Base-by-base conservation (phyloP, 2,113 vertebrate species). In the Trichechus manatus region DNA sequence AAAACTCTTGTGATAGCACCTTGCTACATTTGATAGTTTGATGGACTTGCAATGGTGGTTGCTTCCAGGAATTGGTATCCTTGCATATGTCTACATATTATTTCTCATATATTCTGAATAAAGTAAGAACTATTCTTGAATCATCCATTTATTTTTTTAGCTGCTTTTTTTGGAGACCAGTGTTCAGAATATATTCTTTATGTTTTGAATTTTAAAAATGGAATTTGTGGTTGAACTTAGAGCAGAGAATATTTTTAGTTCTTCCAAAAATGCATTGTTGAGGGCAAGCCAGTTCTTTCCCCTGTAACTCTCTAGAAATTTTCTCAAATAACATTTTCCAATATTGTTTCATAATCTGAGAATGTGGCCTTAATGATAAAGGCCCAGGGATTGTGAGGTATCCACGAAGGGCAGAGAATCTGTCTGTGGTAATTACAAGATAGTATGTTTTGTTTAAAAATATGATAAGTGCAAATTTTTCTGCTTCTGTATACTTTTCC, bases 261-360 rank as follows among this genome's bases (percentile, higher is more conserved):
- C 31, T 94, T 96, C 83, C 77, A 97, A 59, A 97, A 94, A 59
- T 87, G 63, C 33, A 44, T 42, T 50, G 25, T 87, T 87, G 42
- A 56, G 78, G 27, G 74, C 59, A 95, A 78, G 19, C 27, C 42
- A 90, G 74, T 93, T 95, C 77, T 95, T 72, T 85, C 94, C 20
- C 5, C 78, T 70, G 44, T 87, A 85, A 80, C 91, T 95, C 83
- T 97, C 63, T 94, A 97, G 89, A 87, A 97, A 93, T 88, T 96
- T 97, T 92, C 89, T 97, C 89, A 94, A 79, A 29, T 79, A 94
- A 91, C 39, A 59, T 42, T 97, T 75, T 93, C 72, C 66, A 64
- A 6, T 89, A 80, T 72, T 86, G 44, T 85, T 91, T 31, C 6
- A 29, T 94, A 95, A 92, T 68, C 70, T 70, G 72, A 92, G 77